Evolutionary conservation across 2,888 invertebrate species (phyloP), one percentile per base, ranked within the genome.

Genomic region (Mayetiola destructor): DNA sequence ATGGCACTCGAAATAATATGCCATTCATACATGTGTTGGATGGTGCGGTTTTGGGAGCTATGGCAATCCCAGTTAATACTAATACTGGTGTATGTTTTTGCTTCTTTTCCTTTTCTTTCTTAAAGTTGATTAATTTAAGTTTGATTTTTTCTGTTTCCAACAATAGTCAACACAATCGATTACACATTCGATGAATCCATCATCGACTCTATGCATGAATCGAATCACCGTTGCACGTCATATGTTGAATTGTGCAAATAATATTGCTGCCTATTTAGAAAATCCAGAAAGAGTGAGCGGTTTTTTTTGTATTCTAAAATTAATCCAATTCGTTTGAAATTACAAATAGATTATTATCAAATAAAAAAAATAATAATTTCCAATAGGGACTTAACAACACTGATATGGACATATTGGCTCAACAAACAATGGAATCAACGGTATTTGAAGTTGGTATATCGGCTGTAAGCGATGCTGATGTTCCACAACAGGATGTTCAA

Each of bases 381-480:
- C n/a, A n/a, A 2, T 16, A 59, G 63, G 73, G 73, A n/a, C 63
- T 73, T 2, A 71, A 73, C 59, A 73, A 72, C 61, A 65, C 69
- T 29, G 66, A 71, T 0, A 63, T 73, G 62, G 73, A 73, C 60
- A 71, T 73, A 42, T 63, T 73, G 60, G 68, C 71, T 35, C 72
- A 72, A n/a, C 73, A 72, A 68, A 73, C 73, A 20, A 72, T 73
- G 73, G 73, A 73, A 58, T 73, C 73, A 2, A 73, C 73, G 1
- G 72, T 73, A 1, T 70, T 73, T 2, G 73, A 73, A 64, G 71
- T 73, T 20, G 73, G 73, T 18, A 71, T 73, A 37, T 68, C 73
- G 2, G 67, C 71, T 2, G 63, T 66, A n/a, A 59, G 58, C 18
- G 61, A 62, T 32, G 59, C 60, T 0, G 71, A 71, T 36, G 63